Conservation (phyloP, 2,888 invertebrate species). For the Anthophora plumipes region DNA sequence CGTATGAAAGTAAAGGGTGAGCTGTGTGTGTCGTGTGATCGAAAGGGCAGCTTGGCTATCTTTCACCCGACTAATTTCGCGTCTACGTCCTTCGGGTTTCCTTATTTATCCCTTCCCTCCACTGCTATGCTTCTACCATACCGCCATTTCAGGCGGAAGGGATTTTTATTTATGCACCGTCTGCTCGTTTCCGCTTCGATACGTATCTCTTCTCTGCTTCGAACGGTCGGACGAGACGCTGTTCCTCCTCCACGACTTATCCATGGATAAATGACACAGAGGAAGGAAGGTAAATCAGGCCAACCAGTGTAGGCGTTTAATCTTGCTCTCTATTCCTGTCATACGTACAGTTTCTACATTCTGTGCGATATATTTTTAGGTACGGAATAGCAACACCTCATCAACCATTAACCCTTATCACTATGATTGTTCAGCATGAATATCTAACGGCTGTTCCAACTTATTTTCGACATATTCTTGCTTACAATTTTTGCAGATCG, state of each 20-base stretch:
- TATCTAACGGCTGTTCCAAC: no score
- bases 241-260: constrained; percentile 17
- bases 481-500: no score
- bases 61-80: constrained; percentile 45
- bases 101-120: constrained; percentile 60
- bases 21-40: not conserved
- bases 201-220: constrained; percentile 19
- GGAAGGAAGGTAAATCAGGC: not conserved
- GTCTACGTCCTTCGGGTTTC: constrained; percentile 33
- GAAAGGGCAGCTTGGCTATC: constrained; percentile 38
- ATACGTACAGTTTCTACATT: no score
- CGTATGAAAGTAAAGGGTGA: not conserved
- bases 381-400: no score
- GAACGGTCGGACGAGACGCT: constrained; percentile 1
- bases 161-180: constrained; percentile 59
- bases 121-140: constrained; percentile 8
- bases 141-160: constrained; percentile 27
- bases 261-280: constrained; percentile 15
- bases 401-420: no score
- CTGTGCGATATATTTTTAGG: no score
- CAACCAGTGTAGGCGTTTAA: not conserved
- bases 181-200: constrained; percentile 36
- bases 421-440: no score
- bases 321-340: not conserved
- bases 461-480: no score